Evolutionary conservation across 2,888 invertebrate species (phyloP).

Genomic region (Acleris sparsana): DNA sequence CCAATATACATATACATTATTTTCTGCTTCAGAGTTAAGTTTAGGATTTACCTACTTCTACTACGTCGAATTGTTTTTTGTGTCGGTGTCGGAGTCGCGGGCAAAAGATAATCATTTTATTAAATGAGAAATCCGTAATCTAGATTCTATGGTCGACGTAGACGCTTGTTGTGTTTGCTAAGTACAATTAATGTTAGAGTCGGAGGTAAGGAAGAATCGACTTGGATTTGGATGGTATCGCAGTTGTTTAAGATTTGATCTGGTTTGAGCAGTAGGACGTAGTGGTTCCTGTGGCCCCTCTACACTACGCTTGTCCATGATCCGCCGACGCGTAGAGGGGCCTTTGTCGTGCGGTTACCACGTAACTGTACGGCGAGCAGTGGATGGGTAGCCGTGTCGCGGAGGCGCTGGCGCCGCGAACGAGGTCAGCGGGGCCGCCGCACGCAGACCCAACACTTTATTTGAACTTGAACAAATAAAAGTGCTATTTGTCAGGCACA

Average conservation of each 20-base stretch:
- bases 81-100: no score
- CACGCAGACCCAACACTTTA: constrained; percentile 49
- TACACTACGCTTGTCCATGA: no score
- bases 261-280: no score
- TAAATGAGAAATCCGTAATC: constrained; percentile 4
- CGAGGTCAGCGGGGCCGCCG: constrained; percentile 66
- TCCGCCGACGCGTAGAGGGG: no score
- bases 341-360: constrained; percentile 42
- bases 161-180: neutral
- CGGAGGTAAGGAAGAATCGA: no score
- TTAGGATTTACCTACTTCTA: no score
- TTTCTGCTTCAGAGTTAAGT: no score
- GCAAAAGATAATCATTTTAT: neutral
- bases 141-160: neutral
- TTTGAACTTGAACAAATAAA: constrained; percentile 61
- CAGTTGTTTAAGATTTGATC: no score
- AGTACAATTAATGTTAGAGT: no score
- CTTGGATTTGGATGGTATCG: no score
- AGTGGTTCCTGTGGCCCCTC: constrained; percentile 41
- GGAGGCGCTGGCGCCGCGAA: constrained; percentile 64
- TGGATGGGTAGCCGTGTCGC: constrained; percentile 55
- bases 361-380: constrained; percentile 53
- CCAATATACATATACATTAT: no score
- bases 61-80: no score
- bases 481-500: constrained; percentile 43